These are phyloP conservation scores for Gari tellinella DNA, from an alignment of 2,888 invertebrate species.

Conservation along the genomic window DNA sequence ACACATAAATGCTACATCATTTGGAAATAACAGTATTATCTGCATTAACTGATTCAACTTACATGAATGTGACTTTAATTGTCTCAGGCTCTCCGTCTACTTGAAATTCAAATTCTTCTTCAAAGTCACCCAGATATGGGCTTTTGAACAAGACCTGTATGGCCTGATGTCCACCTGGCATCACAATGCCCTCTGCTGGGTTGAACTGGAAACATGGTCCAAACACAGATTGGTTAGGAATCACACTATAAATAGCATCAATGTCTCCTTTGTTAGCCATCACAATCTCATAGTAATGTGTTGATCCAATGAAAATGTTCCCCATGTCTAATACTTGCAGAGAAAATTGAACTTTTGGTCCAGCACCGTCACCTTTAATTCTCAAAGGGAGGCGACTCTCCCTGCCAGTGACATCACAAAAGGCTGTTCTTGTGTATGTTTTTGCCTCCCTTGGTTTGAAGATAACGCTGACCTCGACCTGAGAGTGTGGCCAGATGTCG, in stretches of 20 bases:
- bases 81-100: slow-evolving; percentile 82
- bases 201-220: slow-evolving; percentile 83
- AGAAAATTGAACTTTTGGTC: slow-evolving; percentile 83
- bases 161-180: slow-evolving; percentile 84
- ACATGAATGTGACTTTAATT: slow-evolving; percentile 79
- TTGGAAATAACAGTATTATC: too few species aligned
- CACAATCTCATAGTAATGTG: slow-evolving; percentile 83
- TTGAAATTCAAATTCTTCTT: slow-evolving; percentile 82
- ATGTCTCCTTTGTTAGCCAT: slow-evolving; percentile 84
- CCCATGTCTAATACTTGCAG: slow-evolving; percentile 83
- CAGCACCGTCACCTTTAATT: slow-evolving; percentile 83
- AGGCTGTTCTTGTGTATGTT: slow-evolving; percentile 81
- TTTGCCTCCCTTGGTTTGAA: slow-evolving; percentile 83
- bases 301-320: slow-evolving; percentile 83
- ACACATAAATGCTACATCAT: too few species aligned
- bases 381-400: slow-evolving; percentile 83
- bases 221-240: slow-evolving; percentile 78
- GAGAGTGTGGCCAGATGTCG: slow-evolving; percentile 84
- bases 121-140: slow-evolving; percentile 83
- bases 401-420: slow-evolving; percentile 84
- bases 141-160: slow-evolving; percentile 82
- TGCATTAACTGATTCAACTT: too few species aligned
- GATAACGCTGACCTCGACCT: slow-evolving; percentile 80
- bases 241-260: slow-evolving; percentile 83
- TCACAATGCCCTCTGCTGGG: slow-evolving; percentile 83